A percentile compares a stretch with the other conserved stretches of the same genome.
Conservation (phyloP, 2,113 vertebrate species). For the Lathamus discolor region DNA sequence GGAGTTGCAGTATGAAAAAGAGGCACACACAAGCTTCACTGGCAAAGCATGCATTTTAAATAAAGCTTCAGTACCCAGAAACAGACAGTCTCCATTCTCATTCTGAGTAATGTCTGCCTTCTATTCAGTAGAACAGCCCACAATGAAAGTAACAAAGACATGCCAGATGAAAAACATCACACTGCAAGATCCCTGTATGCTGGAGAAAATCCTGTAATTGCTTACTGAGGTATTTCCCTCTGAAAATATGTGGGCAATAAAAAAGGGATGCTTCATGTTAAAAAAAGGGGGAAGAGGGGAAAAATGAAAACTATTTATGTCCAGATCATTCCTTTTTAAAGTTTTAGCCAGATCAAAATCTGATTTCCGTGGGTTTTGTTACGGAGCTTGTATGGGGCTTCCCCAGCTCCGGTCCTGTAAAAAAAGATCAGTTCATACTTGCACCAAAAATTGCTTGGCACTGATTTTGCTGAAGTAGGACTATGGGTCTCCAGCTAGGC, state of each 20-base stretch:
- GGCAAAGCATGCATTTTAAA: slow-evolving; percentile 75
- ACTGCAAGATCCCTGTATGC: slow-evolving; percentile 62
- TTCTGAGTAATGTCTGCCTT: slow-evolving; percentile 88
- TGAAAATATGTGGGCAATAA: slow-evolving; percentile 25
- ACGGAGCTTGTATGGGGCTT: slow-evolving; percentile 40
- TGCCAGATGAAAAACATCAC: slow-evolving; percentile 86
- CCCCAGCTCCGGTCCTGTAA: slow-evolving; percentile 22
- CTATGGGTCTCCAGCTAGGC: slow-evolving; percentile 14
- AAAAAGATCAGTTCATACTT: slow-evolving; percentile 38
- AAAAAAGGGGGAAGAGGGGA: background rate
- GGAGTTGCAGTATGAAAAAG: slow-evolving; percentile 29
- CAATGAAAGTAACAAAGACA: slow-evolving; percentile 76
- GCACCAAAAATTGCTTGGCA: slow-evolving; percentile 40
- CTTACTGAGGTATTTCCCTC: slow-evolving; percentile 46
- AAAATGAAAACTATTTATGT: slow-evolving; percentile 20
- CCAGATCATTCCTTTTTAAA: background rate
- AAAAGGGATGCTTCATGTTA: background rate
- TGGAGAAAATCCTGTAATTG: slow-evolving; percentile 54
- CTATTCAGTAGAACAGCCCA: slow-evolving; percentile 75
- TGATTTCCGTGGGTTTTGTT: slow-evolving; percentile 27
- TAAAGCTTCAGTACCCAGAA: slow-evolving; percentile 77
- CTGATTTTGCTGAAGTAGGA: background rate
- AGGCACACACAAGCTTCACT: slow-evolving; percentile 47
- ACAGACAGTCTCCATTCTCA: slow-evolving; percentile 80
- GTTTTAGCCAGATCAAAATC: slow-evolving; percentile 39